Evolutionary conservation across 2,113 vertebrate genomes (phyloP), one percentile per base, ranked within the genome.

Genomic region (Natator depressus): DNA sequence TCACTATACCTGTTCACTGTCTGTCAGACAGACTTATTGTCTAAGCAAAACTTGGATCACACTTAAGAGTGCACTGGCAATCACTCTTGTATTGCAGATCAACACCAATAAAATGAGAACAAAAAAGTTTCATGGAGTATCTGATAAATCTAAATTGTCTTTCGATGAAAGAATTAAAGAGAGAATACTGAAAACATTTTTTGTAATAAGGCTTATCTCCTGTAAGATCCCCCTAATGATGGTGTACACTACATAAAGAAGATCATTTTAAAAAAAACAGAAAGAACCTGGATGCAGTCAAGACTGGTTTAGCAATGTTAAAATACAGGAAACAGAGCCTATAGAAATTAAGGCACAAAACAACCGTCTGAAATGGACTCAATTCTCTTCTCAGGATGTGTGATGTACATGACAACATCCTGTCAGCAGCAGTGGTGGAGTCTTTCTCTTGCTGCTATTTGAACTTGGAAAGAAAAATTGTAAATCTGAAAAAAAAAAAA

Each of bases 281-380:
- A 62, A 62, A 8, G 76, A 88, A 82, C 5, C 0, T 1, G 6
- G 12, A 31, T 76, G 42, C 57, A 80, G 49, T 81, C 46, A 96
- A 91, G 29, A 35, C 31, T 19, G 31, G 8, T 35, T 35, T n/a
- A 88, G 87, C 46, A 78, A 72, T 13, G 3, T 65, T 72, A 80
- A 92, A 50, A 86, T 12, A 84, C 16, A 86, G 59, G 53, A 82
- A 83, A 91, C 4, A 10, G 17, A 29, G 78, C 9, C 76, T 22
- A 12, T 54, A 78, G 76, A 91, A 96, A 91, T 95, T 93, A 89
- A 91, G 91, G 91, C 20, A 88, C 7, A 85, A 22, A 76, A 85
- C 25, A 65, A 85, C 84, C 76, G 65, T 3, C 13, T 49, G 19
- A 85, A n/a, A 84, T 91, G 94, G 89, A 90, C 54, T 95, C 72